Percentiles rank a stretch among this genome's conserved stretches.
phyloP scores from a whole-genome alignment of 2,888 invertebrate genomes.

The Podotricha telesiphe region DNA sequence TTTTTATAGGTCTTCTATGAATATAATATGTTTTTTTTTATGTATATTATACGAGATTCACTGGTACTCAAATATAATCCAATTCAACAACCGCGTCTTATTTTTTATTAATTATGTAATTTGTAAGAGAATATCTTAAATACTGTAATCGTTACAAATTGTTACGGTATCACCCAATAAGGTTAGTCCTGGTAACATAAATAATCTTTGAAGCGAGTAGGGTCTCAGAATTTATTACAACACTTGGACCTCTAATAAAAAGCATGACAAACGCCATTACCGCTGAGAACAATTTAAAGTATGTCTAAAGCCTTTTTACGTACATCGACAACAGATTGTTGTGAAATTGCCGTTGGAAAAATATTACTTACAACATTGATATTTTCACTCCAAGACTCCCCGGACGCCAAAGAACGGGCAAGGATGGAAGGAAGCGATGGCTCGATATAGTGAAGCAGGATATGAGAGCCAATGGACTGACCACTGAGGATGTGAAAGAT shows the following conservation, averaged over 20 bases:
- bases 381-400: too few species aligned
- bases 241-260: constrained; percentile 55
- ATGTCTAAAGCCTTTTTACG: constrained; percentile 43
- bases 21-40: too few species aligned
- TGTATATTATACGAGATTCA: too few species aligned
- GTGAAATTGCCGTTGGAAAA: not conserved
- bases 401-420: too few species aligned
- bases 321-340: not conserved
- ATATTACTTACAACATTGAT: not conserved
- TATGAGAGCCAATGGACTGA: too few species aligned
- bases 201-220: constrained; percentile 49
- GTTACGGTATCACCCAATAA: constrained; percentile 21
- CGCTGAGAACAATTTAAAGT: constrained; percentile 51
- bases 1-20: too few species aligned
- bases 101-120: not conserved
- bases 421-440: too few species aligned
- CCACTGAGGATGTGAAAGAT: too few species aligned
- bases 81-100: too few species aligned
- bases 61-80: not conserved
- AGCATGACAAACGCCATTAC: constrained; percentile 59
- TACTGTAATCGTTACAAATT: not conserved
- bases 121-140: not conserved
- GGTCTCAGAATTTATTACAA: constrained; percentile 48
- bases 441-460: too few species aligned
- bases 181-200: constrained; percentile 45